Base-by-base conservation (phyloP, 2,888 invertebrate genomes). In the Dryomyza anilis region DNA sequence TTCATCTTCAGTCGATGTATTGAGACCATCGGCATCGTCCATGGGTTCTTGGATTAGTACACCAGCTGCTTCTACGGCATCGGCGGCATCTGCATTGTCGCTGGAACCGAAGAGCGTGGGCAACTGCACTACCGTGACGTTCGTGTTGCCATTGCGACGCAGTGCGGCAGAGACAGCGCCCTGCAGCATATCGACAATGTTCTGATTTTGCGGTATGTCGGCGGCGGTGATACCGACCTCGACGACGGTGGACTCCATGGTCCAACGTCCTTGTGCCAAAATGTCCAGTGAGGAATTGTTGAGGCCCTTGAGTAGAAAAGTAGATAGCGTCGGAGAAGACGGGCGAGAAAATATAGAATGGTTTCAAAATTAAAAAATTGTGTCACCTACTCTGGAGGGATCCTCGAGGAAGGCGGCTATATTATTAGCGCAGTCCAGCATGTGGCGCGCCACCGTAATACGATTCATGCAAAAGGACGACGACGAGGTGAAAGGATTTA, bases 181-280 rank as follows among this genome's bases (percentile, higher is more conserved):
- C 69, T 82, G 83, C 6, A 84, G 75, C 71, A 82, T 81, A 64
- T 83, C 81, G 2, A 83, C 81, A 21, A 84, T 77, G 68, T 83
- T 81, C 48, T 83, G 81, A 71, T 81, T 81, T 64, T 80, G 81
- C 39, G 82, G 81, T 68, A 82, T 72, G 39, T 83, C 82, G 0
- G 77, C 73, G 2, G 82, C 78, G 2, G 84, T 80, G 43, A 84
- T 83, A 19, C 84, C 84, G 21, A 84, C 83, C 73, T 84, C 84
- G 2, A 84, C 81, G 0, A 84, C 83, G 1, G 84, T 84, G 2
- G 84, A 84, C 63, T 84, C 84, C 84, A 84, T 83, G 21, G 84
- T 84, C 79, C 83, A 84, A 55, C 82, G 81, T 0, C 83, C 83
- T n/a, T 83, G 83, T 36, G 83, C 79, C 68, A 84, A 72, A 48